Percentiles rank a stretch among this genome's conserved stretches.
These are phyloP conservation scores for Pantelozetes paolii DNA, from an alignment of 2,888 invertebrate species.

Conservation along the genomic window DNA sequence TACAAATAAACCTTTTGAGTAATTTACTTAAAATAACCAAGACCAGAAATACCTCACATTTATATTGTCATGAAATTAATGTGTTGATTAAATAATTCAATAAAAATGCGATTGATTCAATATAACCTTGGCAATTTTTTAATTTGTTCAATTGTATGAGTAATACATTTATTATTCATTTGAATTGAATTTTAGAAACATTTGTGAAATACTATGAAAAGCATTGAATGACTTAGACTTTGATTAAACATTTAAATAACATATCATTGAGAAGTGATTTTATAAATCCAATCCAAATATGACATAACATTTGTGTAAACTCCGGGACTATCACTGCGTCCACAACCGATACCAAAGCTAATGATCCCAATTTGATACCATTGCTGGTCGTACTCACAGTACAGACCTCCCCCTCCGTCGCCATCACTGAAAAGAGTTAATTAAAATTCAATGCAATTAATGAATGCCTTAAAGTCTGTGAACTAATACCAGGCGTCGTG, in stretches of 20 bases:
- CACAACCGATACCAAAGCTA: slow-evolving; percentile 53
- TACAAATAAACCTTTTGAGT: slow-evolving; percentile 6
- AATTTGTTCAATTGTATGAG: too few species aligned
- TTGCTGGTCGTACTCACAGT: slow-evolving; percentile 52
- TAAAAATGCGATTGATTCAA: too few species aligned
- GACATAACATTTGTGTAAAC: slow-evolving; percentile 53
- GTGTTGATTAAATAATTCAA: too few species aligned
- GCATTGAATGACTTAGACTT: slow-evolving; percentile 13
- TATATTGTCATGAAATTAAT: too few species aligned
- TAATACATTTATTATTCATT: too few species aligned
- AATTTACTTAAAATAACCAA: too few species aligned
- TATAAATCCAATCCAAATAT: slow-evolving; percentile 52
- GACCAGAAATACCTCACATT: too few species aligned
- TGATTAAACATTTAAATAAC: neutral
- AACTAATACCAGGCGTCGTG: slow-evolving; percentile 55
- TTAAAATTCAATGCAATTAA: neutral
- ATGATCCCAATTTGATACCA: slow-evolving; percentile 55
- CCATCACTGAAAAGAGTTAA: slow-evolving; percentile 50
- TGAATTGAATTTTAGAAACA: neutral
- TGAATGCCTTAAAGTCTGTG: slow-evolving; percentile 49
- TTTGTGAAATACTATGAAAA: neutral
- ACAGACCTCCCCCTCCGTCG: slow-evolving; percentile 55
- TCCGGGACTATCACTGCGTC: slow-evolving; percentile 52
- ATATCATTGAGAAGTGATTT: slow-evolving; percentile 38
- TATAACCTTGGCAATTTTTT: too few species aligned